A percentile compares a stretch with the other conserved stretches of the same genome.
phyloP scores from a whole-genome alignment of 2,888 invertebrate species.

The Anodontia alba region DNA sequence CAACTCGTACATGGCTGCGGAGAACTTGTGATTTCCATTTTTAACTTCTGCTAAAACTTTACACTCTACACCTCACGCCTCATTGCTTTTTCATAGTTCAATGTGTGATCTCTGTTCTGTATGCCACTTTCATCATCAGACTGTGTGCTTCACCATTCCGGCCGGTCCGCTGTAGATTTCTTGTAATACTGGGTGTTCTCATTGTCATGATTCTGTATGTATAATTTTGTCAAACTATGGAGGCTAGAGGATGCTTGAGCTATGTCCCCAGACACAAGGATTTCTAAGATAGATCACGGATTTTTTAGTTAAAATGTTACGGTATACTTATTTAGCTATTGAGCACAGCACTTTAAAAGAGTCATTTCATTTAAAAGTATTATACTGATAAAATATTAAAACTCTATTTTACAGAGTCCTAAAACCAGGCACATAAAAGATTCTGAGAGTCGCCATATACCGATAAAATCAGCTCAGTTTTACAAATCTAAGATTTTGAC shows the following conservation, averaged over 20 bases:
- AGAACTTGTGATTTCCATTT: not conserved
- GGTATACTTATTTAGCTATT: not conserved
- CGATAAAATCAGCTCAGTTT: not conserved
- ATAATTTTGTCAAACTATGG: not conserved
- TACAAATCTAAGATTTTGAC: not conserved
- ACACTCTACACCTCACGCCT: not conserved
- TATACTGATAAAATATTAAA: not conserved
- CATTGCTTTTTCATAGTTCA: not conserved
- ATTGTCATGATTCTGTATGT: not conserved
- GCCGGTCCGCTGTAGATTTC: not conserved
- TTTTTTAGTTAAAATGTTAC: not conserved
- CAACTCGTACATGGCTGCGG: not conserved
- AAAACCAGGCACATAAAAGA: constrained; percentile 1
- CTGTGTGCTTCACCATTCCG: not conserved
- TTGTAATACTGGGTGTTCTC: not conserved
- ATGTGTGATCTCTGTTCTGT: not conserved
- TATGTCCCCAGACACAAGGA: not conserved
- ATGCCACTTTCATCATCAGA: not conserved
- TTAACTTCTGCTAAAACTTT: not conserved
- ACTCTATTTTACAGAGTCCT: not conserved
- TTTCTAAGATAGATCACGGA: not conserved
- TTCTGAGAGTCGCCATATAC: not conserved
- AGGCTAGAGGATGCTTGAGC: not conserved
- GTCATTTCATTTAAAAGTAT: not conserved
- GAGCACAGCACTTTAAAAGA: not conserved